phyloP scores from a whole-genome alignment of 1,140 invertebrate species.

The fruit fly (Drosophila melanogaster) region Release_6_plus_ISO1_MT NC_004354.4:15210001-15210500 shows the following conservation, averaged over 20 bases:
- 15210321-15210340: no score
- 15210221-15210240: no score
- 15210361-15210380: background rate
- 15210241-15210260: no score
- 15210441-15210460: slow-evolving; percentile 1
- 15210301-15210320: no score
- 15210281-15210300: no score
- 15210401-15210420: background rate
- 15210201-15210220: no score
- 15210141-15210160: background rate
- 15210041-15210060: background rate
- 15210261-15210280: no score
- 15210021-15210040: background rate
- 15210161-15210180: no score
- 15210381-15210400: background rate
- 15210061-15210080: background rate
- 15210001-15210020: background rate
- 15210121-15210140: no score
- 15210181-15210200: background rate
- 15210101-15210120: background rate
- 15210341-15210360: no score
- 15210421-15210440: background rate
- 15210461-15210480: slow-evolving; percentile 6
- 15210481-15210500: slow-evolving; percentile 3
- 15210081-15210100: background rate